phyloP scores from a whole-genome alignment of 2,888 invertebrate species.

The Bombyx huttoni region DNA sequence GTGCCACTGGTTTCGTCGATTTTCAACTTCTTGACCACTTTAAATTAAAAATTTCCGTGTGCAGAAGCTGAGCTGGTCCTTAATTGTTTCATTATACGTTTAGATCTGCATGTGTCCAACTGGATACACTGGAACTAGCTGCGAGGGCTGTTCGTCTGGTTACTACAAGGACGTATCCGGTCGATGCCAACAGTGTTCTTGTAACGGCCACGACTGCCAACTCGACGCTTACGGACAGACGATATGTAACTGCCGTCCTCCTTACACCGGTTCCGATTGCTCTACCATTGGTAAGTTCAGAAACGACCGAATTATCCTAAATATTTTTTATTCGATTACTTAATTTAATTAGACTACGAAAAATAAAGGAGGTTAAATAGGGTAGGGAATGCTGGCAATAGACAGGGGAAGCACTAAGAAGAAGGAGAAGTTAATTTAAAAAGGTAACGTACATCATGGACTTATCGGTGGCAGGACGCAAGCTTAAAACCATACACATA shows the following conservation, averaged over 20 bases:
- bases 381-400: too few relatives aligned
- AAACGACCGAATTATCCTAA: not conserved
- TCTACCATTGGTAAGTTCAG: conserved; percentile 35
- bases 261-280: conserved; percentile 79
- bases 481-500: too few relatives aligned
- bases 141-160: conserved; percentile 81
- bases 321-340: too few relatives aligned
- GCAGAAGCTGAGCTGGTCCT: not conserved
- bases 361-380: too few relatives aligned
- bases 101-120: conserved; percentile 83
- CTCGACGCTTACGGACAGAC: conserved; percentile 71
- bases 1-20: too few relatives aligned
- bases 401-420: too few relatives aligned
- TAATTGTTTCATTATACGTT: not conserved
- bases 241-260: conserved; percentile 79
- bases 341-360: too few relatives aligned
- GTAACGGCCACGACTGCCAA: conserved; percentile 81
- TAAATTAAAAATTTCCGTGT: too few relatives aligned
- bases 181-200: conserved; percentile 81
- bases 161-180: conserved; percentile 79
- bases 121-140: conserved; percentile 87
- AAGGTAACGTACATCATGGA: too few relatives aligned
- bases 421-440: too few relatives aligned
- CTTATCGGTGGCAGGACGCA: too few relatives aligned
- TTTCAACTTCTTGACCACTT: too few relatives aligned